phyloP scores from a whole-genome alignment of 2,113 vertebrate genomes.

The Eulacestoma nigropectus region DNA sequence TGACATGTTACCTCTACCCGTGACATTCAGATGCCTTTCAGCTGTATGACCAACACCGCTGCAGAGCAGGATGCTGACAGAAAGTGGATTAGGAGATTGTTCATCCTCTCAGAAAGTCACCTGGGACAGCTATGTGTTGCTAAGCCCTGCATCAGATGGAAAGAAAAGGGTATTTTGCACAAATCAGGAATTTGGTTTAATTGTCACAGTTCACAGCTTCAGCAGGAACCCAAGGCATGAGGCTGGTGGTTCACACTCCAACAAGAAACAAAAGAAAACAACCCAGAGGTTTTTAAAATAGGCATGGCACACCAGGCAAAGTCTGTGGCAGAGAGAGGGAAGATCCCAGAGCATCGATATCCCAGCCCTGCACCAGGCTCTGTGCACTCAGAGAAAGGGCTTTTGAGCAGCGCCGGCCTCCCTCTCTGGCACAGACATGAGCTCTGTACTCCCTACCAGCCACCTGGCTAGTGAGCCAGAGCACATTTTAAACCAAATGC shows the following conservation, averaged over 20 bases:
- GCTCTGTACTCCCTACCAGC: not conserved
- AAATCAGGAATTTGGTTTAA: not conserved
- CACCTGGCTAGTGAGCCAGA: not conserved
- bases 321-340: not conserved
- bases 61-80: not conserved
- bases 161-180: not conserved
- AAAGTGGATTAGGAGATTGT: not conserved
- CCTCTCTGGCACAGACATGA: not conserved
- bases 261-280: not conserved
- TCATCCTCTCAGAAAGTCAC: not conserved
- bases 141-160: not conserved
- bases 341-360: not conserved
- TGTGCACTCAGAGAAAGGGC: not conserved
- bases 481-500: not conserved
- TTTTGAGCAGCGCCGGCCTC: fast-evolving
- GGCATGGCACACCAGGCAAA: not conserved
- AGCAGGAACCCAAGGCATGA: not conserved
- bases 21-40: not conserved
- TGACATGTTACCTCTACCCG: not conserved
- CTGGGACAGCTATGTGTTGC: not conserved
- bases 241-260: not conserved
- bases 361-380: not conserved
- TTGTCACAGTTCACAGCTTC: not conserved
- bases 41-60: fast-evolving
- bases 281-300: not conserved